Conservation (phyloP, 2,888 invertebrate species). For the Luffia ferchaultella region DNA sequence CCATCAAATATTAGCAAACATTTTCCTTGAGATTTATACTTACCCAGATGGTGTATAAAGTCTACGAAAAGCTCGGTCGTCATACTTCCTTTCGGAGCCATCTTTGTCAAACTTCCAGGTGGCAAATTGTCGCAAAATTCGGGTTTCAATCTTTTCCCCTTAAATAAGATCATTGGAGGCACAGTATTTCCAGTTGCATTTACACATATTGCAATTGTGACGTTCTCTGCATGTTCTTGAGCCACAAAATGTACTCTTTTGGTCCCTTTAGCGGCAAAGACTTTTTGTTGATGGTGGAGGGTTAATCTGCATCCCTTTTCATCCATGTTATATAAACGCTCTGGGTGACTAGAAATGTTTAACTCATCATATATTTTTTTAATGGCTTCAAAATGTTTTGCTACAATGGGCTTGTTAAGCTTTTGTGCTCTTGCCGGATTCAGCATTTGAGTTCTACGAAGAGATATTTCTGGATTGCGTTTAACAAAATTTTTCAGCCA, state of each 20-base stretch:
- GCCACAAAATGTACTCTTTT: conserved; percentile 16
- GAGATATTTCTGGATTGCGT: not conserved
- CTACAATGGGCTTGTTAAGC: conserved; percentile 1
- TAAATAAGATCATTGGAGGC: conserved; percentile 17
- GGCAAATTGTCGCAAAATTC: too few species aligned
- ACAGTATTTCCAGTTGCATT: conserved; percentile 12
- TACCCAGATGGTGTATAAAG: too few species aligned
- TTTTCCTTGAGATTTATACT: too few species aligned
- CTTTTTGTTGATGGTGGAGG: conserved; percentile 14
- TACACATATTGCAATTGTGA: conserved; percentile 16
- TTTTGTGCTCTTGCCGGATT: conserved; percentile 1
- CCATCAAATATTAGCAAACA: conserved; percentile 20
- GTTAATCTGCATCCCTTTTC: conserved; percentile 15
- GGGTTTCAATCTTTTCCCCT: conserved; percentile 10
- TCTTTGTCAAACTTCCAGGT: too few species aligned
- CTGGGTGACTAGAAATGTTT: conserved; percentile 13
- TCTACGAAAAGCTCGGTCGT: conserved; percentile 15
- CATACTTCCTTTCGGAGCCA: conserved; percentile 17
- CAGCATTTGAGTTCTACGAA: not conserved
- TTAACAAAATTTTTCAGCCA: not conserved
- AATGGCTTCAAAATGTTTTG: conserved; percentile 8
- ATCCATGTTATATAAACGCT: conserved; percentile 16
- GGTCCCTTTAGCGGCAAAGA: conserved; percentile 14
- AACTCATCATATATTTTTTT: conserved; percentile 12
- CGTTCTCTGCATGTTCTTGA: conserved; percentile 18